phyloP scores from a whole-genome alignment of 2,113 vertebrate species.

The Beaufortia kweichowensis region DNA sequence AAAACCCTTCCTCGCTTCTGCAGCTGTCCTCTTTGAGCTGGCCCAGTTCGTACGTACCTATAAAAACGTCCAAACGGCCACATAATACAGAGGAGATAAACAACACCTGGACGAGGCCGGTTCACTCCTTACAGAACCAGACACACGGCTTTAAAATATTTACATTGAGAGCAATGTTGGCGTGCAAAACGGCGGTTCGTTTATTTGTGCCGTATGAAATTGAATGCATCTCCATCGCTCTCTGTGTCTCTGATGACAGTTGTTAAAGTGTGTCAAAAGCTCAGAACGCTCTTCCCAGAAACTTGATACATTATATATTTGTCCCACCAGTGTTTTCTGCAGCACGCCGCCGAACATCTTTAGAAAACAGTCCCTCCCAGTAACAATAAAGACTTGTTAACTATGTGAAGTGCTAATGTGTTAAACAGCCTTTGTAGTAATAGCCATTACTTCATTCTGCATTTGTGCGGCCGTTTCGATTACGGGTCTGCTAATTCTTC shows the following conservation, averaged over 20 bases:
- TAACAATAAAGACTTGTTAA: constrained; percentile 39
- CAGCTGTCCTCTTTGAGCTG: constrained; percentile 53
- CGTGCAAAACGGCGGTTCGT: neutral
- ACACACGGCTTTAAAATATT: constrained; percentile 29
- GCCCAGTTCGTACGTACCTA: constrained; percentile 36
- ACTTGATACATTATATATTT: constrained; percentile 19
- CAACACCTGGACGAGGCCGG: constrained; percentile 30
- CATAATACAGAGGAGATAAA: constrained; percentile 40
- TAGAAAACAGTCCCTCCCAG: constrained; percentile 1
- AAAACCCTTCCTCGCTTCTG: constrained; percentile 47
- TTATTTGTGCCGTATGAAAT: neutral
- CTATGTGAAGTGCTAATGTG: neutral
- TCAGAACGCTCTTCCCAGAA: constrained; percentile 32
- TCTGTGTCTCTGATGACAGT: constrained; percentile 1
- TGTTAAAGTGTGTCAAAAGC: constrained; percentile 39
- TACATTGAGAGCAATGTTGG: neutral
- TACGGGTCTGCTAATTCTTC: constrained; percentile 22
- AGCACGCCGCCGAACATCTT: constrained; percentile 8
- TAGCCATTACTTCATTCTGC: neutral
- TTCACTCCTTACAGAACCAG: neutral
- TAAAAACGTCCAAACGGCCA: constrained; percentile 35
- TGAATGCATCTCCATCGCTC: neutral
- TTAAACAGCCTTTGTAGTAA: neutral
- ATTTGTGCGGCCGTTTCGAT: neutral
- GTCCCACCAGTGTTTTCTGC: constrained; percentile 27